phyloP scores from a whole-genome alignment of 2,888 invertebrate species.

The Rhabditophanes sp. region DNA sequence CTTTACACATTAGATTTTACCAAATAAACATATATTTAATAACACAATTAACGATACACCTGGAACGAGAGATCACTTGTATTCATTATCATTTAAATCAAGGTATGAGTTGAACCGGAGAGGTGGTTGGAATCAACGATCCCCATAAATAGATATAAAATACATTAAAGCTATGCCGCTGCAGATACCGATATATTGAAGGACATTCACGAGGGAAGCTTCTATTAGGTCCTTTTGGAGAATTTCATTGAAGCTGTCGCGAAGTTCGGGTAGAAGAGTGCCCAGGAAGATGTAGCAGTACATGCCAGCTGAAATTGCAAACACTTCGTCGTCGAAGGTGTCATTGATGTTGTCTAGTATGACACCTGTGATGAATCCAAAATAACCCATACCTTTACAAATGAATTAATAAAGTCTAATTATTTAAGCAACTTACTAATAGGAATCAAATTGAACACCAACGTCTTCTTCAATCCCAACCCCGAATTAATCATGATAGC shows the following conservation, averaged over 20 bases:
- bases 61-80: too few relatives aligned
- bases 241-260: slow-evolving; percentile 30
- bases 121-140: too few relatives aligned
- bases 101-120: too few relatives aligned
- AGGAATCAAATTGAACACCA: slow-evolving; percentile 31
- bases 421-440: too few relatives aligned
- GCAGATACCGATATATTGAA: slow-evolving; percentile 22
- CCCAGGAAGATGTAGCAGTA: slow-evolving; percentile 41
- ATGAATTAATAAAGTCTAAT: slow-evolving; percentile 13
- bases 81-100: too few relatives aligned
- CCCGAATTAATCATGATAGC: slow-evolving; percentile 37
- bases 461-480: slow-evolving; percentile 26
- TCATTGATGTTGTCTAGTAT: slow-evolving; percentile 26
- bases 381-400: slow-evolving; percentile 8
- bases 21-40: too few relatives aligned
- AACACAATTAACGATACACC: too few relatives aligned
- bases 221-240: slow-evolving; percentile 24
- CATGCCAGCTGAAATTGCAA: slow-evolving; percentile 37
- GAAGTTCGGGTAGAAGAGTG: slow-evolving; percentile 39
- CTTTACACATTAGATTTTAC: too few relatives aligned
- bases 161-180: slow-evolving; percentile 27
- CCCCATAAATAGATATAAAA: too few relatives aligned
- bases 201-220: slow-evolving; percentile 16
- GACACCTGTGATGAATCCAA: slow-evolving; percentile 32
- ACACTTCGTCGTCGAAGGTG: slow-evolving; percentile 32